A percentile compares a stretch with the other conserved stretches of the same genome.
Evolutionary conservation across 2,888 invertebrate genomes (phyloP).

Genomic region (Dascillus cervinus): DNA sequence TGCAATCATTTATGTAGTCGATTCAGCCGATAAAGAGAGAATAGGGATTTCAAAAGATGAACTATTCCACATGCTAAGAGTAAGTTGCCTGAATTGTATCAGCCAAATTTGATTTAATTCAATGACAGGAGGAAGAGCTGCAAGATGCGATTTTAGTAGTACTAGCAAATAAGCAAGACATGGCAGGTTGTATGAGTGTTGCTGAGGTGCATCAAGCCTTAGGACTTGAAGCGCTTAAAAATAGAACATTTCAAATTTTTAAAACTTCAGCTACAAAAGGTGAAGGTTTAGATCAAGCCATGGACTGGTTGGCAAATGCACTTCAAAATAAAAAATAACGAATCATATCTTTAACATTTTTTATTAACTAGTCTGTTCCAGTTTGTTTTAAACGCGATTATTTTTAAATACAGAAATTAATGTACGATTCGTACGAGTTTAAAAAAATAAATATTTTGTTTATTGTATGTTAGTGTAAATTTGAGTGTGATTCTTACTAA

Average conservation of each 20-base stretch:
- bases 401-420: too few relatives aligned
- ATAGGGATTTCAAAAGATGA: conserved; percentile 99
- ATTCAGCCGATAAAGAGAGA: conserved; percentile 96
- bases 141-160: conserved; percentile 93
- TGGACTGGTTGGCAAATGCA: conserved; percentile 97
- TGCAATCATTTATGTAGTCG: conserved; percentile 99
- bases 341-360: conserved; percentile 15
- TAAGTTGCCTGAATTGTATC: conserved; percentile 42
- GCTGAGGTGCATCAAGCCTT: conserved; percentile 96
- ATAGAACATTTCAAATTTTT: conserved; percentile 98
- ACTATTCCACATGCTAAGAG: conserved; percentile 92
- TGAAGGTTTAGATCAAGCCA: conserved; percentile 95
- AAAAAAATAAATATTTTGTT: too few relatives aligned
- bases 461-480: too few relatives aligned
- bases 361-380: conserved; percentile 15
- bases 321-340: conserved; percentile 81
- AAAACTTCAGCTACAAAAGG: conserved; percentile 98
- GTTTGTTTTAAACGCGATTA: conserved; percentile 3
- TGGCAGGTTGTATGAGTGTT: conserved; percentile 94
- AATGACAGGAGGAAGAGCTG: conserved; percentile 85
- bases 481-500: too few relatives aligned
- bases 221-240: conserved; percentile 89
- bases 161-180: conserved; percentile 98
- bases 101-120: conserved; percentile 4
- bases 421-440: too few relatives aligned